Conservation (phyloP, 1,140 invertebrate genomes). For the Periplaneta americana region DNA sequence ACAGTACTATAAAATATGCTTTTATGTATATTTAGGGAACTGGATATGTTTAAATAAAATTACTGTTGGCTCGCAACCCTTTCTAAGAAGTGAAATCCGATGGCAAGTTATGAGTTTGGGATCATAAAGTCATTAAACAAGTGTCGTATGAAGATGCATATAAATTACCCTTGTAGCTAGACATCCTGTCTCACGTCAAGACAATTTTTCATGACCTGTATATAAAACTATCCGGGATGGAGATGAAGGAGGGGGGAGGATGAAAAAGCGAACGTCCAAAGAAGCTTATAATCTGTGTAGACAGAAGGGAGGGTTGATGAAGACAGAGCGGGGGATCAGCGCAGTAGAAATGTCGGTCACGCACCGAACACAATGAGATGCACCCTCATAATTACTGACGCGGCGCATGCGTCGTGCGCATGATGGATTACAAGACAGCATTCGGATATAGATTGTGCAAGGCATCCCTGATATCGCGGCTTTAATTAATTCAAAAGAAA, state of each 20-base stretch:
- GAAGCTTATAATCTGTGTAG: not conserved
- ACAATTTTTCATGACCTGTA: not conserved
- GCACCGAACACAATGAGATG: not conserved
- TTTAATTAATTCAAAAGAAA: too few species aligned
- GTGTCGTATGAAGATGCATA: too few species aligned
- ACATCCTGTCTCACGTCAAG: not conserved
- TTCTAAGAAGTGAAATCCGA: too few species aligned
- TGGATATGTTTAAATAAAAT: too few species aligned
- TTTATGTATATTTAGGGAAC: too few species aligned
- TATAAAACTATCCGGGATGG: not conserved
- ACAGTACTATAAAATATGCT: too few species aligned
- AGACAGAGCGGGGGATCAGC: not conserved
- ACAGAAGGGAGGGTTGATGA: not conserved
- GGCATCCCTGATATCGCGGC: too few species aligned
- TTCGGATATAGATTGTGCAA: not conserved
- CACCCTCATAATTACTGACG: not conserved
- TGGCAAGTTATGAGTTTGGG: too few species aligned
- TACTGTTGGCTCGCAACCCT: too few species aligned
- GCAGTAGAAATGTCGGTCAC: not conserved
- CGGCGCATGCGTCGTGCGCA: not conserved
- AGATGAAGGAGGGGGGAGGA: not conserved
- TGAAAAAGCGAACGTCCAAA: not conserved
- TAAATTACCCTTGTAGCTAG: too few species aligned
- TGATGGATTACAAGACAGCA: not conserved
- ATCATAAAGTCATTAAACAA: too few species aligned